Evolutionary conservation across 2,113 vertebrate genomes (phyloP).

Genomic region (Myotis davidii): DNA sequence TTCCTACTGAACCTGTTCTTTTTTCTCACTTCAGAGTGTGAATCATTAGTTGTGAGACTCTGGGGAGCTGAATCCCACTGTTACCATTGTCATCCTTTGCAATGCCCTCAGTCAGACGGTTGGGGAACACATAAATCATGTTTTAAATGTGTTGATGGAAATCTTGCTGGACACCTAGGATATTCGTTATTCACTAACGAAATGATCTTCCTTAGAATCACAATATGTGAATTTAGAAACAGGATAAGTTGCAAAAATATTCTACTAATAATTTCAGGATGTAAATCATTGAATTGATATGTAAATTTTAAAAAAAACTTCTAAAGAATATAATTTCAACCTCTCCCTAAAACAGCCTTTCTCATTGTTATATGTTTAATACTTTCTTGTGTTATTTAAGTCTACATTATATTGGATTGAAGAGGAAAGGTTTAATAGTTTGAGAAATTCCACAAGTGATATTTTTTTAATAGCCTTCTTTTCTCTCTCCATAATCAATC

Average conservation of each 20-base stretch:
- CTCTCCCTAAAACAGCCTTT: background rate
- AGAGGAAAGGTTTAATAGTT: background rate
- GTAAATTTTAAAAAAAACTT: background rate
- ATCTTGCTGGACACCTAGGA: background rate
- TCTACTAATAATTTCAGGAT: background rate
- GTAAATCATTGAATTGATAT: background rate
- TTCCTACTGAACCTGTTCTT: background rate
- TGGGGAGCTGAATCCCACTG: background rate
- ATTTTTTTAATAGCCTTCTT: background rate
- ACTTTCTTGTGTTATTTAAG: background rate
- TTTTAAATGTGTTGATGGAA: constrained; percentile 29
- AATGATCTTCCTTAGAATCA: background rate
- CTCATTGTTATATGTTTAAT: background rate
- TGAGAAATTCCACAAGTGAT: background rate
- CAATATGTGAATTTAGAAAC: background rate
- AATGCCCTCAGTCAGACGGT: background rate
- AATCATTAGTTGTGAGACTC: background rate
- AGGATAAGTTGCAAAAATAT: background rate
- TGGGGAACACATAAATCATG: rapidly evolving
- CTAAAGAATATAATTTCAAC: background rate
- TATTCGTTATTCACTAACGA: background rate
- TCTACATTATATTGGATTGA: too few species aligned
- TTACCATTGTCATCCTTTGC: background rate
- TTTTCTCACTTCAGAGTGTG: background rate
- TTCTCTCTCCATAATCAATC: background rate